phyloP scores from a whole-genome alignment of 53 echinoderm and acorn worm genomes.

The Echinometra lucunter region DNA sequence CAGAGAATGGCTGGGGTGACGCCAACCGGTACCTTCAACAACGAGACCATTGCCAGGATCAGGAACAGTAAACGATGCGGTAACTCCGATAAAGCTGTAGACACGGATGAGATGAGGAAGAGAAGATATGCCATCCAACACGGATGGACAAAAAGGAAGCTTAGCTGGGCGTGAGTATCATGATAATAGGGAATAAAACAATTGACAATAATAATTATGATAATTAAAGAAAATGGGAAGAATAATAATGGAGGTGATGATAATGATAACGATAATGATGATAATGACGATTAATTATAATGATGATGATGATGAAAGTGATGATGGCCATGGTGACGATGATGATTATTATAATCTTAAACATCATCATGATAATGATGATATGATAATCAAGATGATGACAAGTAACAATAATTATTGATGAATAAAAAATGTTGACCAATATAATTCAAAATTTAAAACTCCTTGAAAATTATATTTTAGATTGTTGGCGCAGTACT shows the following conservation, averaged over 20 bases:
- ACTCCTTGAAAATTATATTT: too few relatives aligned
- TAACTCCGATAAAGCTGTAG: conserved; percentile 54
- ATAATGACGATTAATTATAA: too few relatives aligned
- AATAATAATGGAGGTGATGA: neutral
- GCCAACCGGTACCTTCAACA: conserved; percentile 38
- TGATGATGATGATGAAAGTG: too few relatives aligned
- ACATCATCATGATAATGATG: conserved; percentile 9
- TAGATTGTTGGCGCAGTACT: too few relatives aligned
- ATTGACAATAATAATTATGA: too few relatives aligned
- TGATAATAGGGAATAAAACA: too few relatives aligned
- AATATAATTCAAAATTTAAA: too few relatives aligned
- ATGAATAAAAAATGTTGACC: too few relatives aligned
- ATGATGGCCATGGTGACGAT: neutral
- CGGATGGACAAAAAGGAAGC: conserved; percentile 59
- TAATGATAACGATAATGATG: too few relatives aligned
- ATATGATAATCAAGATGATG: too few relatives aligned
- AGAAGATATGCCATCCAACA: conserved; percentile 64
- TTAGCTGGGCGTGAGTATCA: conserved; percentile 63
- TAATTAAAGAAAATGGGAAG: too few relatives aligned
- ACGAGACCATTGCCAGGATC: conserved; percentile 60
- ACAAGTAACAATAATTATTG: too few relatives aligned
- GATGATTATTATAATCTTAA: conserved; percentile 16
- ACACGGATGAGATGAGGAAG: conserved; percentile 49
- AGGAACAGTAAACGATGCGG: conserved; percentile 54
- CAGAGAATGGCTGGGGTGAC: conserved; percentile 45